Conservation (phyloP, 2,113 vertebrate species). For the Calypte anna region DNA sequence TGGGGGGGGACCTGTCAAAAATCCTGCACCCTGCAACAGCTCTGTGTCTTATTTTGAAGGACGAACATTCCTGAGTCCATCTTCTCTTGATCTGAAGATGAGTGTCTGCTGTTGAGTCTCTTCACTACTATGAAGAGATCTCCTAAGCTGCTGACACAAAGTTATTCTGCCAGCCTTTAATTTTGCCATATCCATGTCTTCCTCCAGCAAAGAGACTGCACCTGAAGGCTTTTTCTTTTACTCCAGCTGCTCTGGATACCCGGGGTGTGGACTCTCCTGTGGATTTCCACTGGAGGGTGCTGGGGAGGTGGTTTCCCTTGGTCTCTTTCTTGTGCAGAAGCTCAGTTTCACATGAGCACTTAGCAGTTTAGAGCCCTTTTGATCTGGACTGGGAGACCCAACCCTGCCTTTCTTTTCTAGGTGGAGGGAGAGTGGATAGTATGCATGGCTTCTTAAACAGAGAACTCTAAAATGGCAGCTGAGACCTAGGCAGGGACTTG, state of each 20-base stretch:
- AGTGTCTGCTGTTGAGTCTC: background rate
- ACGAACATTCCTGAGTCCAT: background rate
- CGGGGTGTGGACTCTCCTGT: background rate
- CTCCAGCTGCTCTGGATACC: background rate
- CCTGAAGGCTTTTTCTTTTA: background rate
- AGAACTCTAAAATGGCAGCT: background rate
- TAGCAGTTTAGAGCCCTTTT: background rate
- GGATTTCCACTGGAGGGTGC: background rate
- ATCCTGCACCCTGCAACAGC: background rate
- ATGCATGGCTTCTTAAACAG: background rate
- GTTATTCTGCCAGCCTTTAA: background rate
- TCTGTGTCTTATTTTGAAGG: background rate
- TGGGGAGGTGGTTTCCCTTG: background rate
- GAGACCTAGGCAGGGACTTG: background rate
- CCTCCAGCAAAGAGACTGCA: background rate
- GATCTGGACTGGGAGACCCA: accelerated
- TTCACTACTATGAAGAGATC: background rate
- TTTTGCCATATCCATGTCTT: accelerated
- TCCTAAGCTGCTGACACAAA: background rate
- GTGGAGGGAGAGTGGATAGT: background rate
- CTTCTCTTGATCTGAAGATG: background rate
- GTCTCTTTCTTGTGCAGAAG: background rate
- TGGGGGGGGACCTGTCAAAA: background rate
- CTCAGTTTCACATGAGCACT: background rate
- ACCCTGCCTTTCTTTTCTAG: background rate